Conservation (phyloP, 2,113 vertebrate species). For the Murina feae region DNA sequence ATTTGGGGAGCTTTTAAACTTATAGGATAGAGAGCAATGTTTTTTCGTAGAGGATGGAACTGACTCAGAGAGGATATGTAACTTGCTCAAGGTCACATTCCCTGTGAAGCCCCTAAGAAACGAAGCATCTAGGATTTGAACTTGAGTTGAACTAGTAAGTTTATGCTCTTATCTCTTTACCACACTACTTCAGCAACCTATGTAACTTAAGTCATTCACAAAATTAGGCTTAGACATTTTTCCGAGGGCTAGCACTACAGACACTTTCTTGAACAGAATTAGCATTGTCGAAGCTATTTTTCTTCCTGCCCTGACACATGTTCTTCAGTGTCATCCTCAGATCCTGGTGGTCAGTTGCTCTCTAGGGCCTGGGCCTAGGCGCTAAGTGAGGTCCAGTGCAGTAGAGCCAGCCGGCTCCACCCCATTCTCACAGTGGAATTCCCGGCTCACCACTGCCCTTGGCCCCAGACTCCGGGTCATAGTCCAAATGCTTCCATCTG, state of each 20-base stretch:
- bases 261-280: background rate
- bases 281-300: background rate
- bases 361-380: too few relatives aligned
- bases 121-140: background rate
- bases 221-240: background rate
- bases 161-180: background rate
- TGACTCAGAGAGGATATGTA: background rate
- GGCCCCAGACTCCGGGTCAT: too few relatives aligned
- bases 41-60: background rate
- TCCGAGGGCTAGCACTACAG: background rate
- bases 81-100: background rate
- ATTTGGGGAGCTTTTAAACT: background rate
- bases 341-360: background rate
- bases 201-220: background rate
- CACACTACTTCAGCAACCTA: background rate
- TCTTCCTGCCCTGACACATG: too few relatives aligned
- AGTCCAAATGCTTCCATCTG: background rate
- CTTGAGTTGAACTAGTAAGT: background rate
- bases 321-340: background rate
- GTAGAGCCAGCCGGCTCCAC: too few relatives aligned
- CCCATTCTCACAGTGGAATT: accelerated
- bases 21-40: background rate
- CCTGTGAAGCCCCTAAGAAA: background rate
- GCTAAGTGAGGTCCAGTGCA: background rate
- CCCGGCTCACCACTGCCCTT: background rate